phyloP scores from a whole-genome alignment of 2,797 vertebrate species.

The Chrosomus eos region DNA sequence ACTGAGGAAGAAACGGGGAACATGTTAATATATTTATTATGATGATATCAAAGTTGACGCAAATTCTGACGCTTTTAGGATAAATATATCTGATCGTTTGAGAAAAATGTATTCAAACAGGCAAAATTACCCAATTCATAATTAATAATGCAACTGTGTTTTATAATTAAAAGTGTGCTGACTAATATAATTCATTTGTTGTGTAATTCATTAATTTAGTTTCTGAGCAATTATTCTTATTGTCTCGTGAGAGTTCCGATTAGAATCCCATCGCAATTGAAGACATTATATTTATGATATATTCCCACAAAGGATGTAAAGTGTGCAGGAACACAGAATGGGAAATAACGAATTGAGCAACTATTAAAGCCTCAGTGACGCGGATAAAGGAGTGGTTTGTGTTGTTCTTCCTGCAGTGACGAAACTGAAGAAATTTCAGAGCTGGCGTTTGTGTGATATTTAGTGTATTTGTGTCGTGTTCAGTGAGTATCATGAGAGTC shows the following conservation, averaged over 20 bases:
- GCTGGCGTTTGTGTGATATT: too few relatives aligned
- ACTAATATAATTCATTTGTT: background rate
- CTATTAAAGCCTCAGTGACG: background rate
- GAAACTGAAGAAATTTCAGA: slow-evolving; percentile 8
- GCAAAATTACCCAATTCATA: background rate
- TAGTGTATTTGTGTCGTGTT: too few relatives aligned
- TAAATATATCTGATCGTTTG: background rate
- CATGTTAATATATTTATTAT: background rate
- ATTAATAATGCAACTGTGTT: background rate
- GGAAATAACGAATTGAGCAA: background rate
- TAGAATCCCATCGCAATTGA: too few relatives aligned
- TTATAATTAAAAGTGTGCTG: background rate
- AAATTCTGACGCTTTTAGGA: background rate
- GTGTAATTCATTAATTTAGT: background rate
- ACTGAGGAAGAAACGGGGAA: background rate
- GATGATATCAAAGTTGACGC: background rate
- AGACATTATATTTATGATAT: too few relatives aligned
- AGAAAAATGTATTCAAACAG: background rate
- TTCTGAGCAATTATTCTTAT: background rate
- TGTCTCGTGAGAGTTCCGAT: background rate
- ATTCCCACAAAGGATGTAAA: too few relatives aligned
- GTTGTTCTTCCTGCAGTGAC: background rate
- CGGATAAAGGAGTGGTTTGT: background rate
- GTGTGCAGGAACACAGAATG: too few relatives aligned
- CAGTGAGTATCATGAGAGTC: background rate